Conservation (phyloP, 2,113 vertebrate species). For the Gallinago paraguaiae region DNA sequence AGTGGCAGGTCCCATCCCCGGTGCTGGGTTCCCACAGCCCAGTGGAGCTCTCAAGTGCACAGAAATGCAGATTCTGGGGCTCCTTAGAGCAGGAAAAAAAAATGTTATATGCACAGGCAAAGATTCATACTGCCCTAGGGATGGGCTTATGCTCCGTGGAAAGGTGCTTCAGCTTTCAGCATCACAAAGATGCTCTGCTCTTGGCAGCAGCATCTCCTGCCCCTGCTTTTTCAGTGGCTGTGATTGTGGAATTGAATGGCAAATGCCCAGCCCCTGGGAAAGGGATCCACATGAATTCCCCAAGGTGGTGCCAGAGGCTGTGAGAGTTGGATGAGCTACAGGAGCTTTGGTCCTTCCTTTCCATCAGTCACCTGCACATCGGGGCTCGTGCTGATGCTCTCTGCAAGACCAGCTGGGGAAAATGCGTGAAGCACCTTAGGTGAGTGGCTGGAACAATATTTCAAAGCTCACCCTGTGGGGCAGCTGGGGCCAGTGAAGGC, state of each 20-base stretch:
- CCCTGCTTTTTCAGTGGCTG: not conserved
- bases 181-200: not conserved
- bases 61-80: not conserved
- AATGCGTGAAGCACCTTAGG: not conserved
- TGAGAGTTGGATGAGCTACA: not conserved
- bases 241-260: not conserved
- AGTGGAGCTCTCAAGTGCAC: not conserved
- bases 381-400: too few species aligned
- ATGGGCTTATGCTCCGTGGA: not conserved
- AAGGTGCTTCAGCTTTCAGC: not conserved
- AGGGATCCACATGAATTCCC: not conserved
- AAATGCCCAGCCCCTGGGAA: not conserved
- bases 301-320: not conserved
- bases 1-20: not conserved
- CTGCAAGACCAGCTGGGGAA: not conserved
- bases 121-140: not conserved
- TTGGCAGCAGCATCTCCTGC: not conserved
- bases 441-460: too few species aligned
- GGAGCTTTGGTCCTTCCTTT: not conserved
- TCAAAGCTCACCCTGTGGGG: not conserved
- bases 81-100: not conserved
- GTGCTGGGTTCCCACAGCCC: accelerated
- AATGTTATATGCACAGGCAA: too few species aligned
- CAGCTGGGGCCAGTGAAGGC: not conserved
- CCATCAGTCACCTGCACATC: not conserved